Evolutionary conservation across 2,797 vertebrate genomes (phyloP), one percentile per base, ranked within the genome.

Genomic region (Pseudochromis fuscus): DNA sequence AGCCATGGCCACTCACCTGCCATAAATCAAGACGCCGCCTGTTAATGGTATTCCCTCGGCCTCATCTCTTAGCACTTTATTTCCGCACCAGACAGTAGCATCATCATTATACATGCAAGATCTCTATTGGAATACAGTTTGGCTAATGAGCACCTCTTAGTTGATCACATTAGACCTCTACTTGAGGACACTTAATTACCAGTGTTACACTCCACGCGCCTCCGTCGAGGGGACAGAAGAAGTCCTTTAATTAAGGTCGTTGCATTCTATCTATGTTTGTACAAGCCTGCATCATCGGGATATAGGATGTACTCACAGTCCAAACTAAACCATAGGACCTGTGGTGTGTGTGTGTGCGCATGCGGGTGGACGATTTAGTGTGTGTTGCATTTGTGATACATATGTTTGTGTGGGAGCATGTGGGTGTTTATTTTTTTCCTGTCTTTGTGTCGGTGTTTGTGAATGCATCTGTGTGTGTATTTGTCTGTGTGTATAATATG

Each of bases 151-250:
- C 87, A 58, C 84, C 90, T 93, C 89, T 91, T 89, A 88, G 90
- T 82, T 92, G 90, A 94, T 93, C 92, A 91, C 92, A 92, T 93
- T 91, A 94, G 87, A 93, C 88, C 87, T 90, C 84, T 90, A 90
- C 92, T 93, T 81, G 91, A 94, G 90, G 89, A 92, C 92, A 91
- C 91, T 93, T 94, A 91, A 94, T 93, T 94, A 93, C 88, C 86
- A 85, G 72, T 51, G 87, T 82, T 90, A 83, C 89, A 87, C 83
- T 85, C 74, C 35, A 59, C 61, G 55, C 61, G 61, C 72, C 66
- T 75, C 79, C 85, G 92, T 89, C 77, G 69, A 81, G 84, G 81
- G 87, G 81, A 89, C 85, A 46, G 71, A 59, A 76, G 79, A 82
- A 83, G 86, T 83, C 79, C 87, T 90, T 90, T 90, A 89, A 92